phyloP scores from a whole-genome alignment of 2,888 invertebrate species.

The Erebia aethiops region DNA sequence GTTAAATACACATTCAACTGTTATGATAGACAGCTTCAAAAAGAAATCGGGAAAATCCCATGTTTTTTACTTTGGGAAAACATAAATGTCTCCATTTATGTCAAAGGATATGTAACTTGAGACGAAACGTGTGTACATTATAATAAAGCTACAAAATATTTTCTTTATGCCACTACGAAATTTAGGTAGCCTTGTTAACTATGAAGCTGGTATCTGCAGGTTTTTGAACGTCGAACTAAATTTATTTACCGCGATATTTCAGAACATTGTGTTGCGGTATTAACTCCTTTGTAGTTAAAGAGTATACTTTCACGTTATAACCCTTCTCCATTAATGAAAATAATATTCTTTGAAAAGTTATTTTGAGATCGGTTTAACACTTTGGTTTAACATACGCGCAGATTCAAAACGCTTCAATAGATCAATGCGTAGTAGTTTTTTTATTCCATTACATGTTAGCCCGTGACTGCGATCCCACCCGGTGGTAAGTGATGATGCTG shows the following conservation, averaged over 20 bases:
- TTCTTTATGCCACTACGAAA: neutral
- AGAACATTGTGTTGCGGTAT: neutral
- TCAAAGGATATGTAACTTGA: neutral
- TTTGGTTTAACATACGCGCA: neutral
- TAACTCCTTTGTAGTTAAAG: slow-evolving; percentile 1
- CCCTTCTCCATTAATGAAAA: neutral
- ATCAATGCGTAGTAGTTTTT: no score
- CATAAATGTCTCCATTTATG: neutral
- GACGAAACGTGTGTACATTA: neutral
- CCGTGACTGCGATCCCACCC: no score
- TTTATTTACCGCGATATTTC: slow-evolving; percentile 1
- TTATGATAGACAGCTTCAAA: no score
- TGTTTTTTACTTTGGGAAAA: neutral
- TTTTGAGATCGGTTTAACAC: neutral
- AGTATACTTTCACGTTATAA: neutral
- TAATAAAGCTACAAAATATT: neutral
- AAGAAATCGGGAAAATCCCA: no score
- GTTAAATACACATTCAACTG: no score
- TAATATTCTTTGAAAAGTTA: slow-evolving; percentile 3
- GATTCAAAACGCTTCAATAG: neutral
- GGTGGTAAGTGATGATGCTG: no score
- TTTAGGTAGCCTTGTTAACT: neutral
- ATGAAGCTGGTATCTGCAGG: neutral
- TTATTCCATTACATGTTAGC: no score
- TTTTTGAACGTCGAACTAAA: neutral